Conservation (phyloP, 2,797 vertebrate genomes). For the Bufotes viridis region DNA sequence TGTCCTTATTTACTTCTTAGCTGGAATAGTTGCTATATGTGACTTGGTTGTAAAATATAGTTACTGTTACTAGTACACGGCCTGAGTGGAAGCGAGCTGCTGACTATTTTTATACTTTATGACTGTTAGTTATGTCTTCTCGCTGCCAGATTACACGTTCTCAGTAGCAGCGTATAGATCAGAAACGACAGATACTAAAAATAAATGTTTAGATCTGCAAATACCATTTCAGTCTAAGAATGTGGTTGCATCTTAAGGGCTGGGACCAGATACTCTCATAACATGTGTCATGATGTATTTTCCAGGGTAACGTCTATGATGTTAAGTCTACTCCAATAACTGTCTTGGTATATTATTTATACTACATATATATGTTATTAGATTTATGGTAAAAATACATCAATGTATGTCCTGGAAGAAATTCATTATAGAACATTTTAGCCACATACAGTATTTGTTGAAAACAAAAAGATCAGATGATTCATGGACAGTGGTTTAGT, state of each 20-base stretch:
- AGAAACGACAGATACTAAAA: slow-evolving; percentile 9
- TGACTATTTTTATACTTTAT: slow-evolving; percentile 49
- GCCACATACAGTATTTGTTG: no score
- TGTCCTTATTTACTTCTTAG: background rate
- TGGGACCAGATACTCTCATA: background rate
- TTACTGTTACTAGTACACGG: slow-evolving; percentile 6
- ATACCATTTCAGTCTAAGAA: background rate
- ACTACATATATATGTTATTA: background rate
- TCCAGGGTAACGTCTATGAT: background rate
- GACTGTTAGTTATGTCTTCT: slow-evolving; percentile 1
- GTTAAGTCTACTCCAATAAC: background rate
- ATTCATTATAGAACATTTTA: no score
- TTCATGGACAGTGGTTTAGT: no score
- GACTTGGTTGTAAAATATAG: background rate
- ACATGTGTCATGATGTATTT: background rate
- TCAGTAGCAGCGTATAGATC: background rate
- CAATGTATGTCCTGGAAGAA: no score
- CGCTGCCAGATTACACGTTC: slow-evolving; percentile 1
- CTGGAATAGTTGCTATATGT: background rate
- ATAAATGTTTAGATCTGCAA: background rate
- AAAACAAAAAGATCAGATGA: no score
- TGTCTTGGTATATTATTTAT: background rate
- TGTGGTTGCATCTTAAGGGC: no score
- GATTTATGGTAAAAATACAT: no score
- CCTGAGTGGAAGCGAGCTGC: slow-evolving; percentile 20